Conservation (phyloP, 92 coral and sea anemone genomes). For the Paramuricea clavata region DNA sequence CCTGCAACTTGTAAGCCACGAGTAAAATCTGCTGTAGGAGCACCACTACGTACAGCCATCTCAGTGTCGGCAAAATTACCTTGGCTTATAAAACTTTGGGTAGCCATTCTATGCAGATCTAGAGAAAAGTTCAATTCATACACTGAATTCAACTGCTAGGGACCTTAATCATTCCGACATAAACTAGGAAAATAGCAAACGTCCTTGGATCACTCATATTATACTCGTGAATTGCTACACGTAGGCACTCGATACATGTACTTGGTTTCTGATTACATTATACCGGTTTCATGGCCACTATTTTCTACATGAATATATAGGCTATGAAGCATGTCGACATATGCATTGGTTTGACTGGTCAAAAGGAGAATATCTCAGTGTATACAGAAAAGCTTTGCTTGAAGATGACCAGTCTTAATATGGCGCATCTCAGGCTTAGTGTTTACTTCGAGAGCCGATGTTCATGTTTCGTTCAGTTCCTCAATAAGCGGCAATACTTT, state of each 20-base stretch:
- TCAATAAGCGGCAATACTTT: not conserved
- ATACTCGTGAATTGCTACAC: not conserved
- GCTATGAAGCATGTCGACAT: conserved; percentile 11
- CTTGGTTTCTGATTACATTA: not conserved
- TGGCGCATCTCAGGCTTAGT: not conserved
- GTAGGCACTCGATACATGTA: not conserved
- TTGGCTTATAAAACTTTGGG: conserved; percentile 48
- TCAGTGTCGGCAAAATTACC: conserved; percentile 40
- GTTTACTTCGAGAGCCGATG: conserved; percentile 6
- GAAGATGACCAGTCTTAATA: conserved; percentile 1
- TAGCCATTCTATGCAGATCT: conserved; percentile 50
- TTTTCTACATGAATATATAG: not conserved
- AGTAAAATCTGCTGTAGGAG: conserved; percentile 38
- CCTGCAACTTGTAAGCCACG: conserved; percentile 49
- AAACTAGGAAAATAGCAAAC: not conserved
- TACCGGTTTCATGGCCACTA: not conserved
- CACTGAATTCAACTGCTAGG: not conserved
- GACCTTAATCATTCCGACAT: not conserved
- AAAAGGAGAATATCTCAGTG: not conserved
- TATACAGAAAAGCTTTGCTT: not conserved
- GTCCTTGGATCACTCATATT: not conserved
- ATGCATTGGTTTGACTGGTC: not conserved
- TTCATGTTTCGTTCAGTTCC: not conserved
- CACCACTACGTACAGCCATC: conserved; percentile 46
- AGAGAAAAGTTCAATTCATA: conserved; percentile 43